These are phyloP conservation scores for Cyaniris semiargus DNA, from an alignment of 2,888 invertebrate species.

Conservation along the genomic window DNA sequence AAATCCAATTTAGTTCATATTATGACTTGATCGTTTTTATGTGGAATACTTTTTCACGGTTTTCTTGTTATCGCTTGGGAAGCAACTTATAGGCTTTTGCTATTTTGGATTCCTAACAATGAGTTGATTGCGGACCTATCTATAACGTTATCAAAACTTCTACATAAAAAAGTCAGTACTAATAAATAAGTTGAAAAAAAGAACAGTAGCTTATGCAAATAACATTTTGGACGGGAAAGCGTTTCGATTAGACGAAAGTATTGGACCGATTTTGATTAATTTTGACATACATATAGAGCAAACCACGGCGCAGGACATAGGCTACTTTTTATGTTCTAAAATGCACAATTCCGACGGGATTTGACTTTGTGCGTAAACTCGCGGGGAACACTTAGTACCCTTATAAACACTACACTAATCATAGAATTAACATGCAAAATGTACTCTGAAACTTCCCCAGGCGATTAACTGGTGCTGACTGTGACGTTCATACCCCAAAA, in stretches of 20 bases:
- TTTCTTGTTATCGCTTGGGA: not conserved
- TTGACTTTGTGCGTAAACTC: not conserved
- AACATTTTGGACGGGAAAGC: not conserved
- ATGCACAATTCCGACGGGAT: too few relatives aligned
- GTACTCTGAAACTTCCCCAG: conserved; percentile 24
- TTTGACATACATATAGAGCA: not conserved
- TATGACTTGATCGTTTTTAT: not conserved
- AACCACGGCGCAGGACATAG: not conserved
- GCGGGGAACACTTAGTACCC: not conserved
- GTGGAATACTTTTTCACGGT: not conserved
- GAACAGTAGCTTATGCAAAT: too few relatives aligned
- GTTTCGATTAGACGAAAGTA: not conserved
- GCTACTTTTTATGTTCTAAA: not conserved
- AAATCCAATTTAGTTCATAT: conserved; percentile 5
- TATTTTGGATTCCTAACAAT: not conserved
- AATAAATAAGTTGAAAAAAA: too few relatives aligned
- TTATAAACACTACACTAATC: conserved; percentile 34
- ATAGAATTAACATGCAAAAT: conserved; percentile 33
- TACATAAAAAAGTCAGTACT: too few relatives aligned
- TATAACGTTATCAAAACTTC: not conserved
- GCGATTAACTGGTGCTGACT: conserved; percentile 30
- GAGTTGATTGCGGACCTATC: not conserved
- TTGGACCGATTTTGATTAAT: not conserved
- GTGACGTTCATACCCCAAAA: conserved; percentile 33
- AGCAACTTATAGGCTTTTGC: not conserved